Evolutionary conservation across 2,797 vertebrate genomes (phyloP).

Genomic region (Crenichthys baileyi): DNA sequence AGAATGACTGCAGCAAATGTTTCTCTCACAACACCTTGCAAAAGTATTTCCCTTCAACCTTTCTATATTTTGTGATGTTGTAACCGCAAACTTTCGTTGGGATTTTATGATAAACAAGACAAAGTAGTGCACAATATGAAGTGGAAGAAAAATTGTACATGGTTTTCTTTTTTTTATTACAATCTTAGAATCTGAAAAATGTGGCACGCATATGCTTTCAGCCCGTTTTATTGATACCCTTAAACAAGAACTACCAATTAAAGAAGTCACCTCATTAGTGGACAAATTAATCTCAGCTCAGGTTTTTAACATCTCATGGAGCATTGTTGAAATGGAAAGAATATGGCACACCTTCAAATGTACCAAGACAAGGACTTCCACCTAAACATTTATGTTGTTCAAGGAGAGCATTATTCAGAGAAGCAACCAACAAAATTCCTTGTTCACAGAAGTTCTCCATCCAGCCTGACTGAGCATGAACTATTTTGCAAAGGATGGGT

Average conservation of each 20-base stretch:
- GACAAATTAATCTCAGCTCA: too few relatives aligned
- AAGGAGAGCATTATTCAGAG: background rate
- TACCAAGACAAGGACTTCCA: background rate
- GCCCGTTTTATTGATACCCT: background rate
- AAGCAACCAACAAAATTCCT: background rate
- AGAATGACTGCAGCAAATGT: background rate
- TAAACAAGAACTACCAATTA: background rate
- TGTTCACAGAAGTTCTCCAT: background rate
- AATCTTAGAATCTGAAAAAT: too few relatives aligned
- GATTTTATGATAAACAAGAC: too few relatives aligned
- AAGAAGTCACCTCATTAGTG: background rate
- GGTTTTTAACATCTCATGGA: too few relatives aligned
- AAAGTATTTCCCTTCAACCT: too few relatives aligned
- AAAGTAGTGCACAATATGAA: too few relatives aligned
- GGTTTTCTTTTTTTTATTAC: too few relatives aligned
- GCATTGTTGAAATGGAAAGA: background rate
- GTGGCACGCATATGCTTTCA: background rate
- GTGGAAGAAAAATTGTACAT: too few relatives aligned
- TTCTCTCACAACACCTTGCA: background rate
- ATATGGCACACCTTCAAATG: background rate
- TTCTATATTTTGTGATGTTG: background rate
- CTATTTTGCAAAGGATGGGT: background rate
- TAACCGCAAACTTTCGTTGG: too few relatives aligned
- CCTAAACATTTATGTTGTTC: background rate
- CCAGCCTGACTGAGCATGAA: background rate